Conservation (phyloP, 2,797 vertebrate genomes). For the Tolypeutes matacus region DNA sequence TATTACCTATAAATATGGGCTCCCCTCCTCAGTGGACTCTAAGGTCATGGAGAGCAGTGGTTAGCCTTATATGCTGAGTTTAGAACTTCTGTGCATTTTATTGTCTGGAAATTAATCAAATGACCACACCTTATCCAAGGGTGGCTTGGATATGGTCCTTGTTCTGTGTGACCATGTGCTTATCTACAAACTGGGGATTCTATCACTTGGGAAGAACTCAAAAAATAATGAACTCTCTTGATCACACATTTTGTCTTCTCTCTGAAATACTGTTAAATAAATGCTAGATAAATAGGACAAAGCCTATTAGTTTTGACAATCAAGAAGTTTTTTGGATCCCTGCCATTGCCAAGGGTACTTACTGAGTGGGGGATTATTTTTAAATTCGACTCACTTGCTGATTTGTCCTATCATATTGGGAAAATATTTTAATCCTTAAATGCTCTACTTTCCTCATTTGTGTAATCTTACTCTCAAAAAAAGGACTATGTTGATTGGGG, state of each 20-base stretch:
- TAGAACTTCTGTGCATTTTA: background rate
- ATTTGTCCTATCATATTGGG: background rate
- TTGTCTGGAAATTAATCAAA: background rate
- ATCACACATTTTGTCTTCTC: slow-evolving; percentile 18
- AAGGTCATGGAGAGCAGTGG: background rate
- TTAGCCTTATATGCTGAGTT: slow-evolving; percentile 8
- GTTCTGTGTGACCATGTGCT: background rate
- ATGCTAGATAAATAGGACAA: background rate
- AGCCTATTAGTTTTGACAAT: background rate
- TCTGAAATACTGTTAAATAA: slow-evolving; percentile 22
- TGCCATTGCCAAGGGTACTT: slow-evolving; percentile 1
- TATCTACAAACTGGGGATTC: background rate
- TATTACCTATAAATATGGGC: background rate
- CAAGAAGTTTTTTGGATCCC: slow-evolving; percentile 36
- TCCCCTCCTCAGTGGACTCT: background rate
- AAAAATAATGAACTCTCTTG: background rate
- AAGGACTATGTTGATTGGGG: background rate
- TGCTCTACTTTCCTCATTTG: slow-evolving; percentile 6
- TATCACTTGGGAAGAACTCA: background rate
- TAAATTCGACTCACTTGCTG: background rate
- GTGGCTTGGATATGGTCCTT: background rate
- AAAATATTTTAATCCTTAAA: slow-evolving; percentile 49
- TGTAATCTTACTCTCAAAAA: background rate
- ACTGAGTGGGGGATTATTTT: background rate
- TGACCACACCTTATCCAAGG: background rate